Evolutionary conservation across 2,797 vertebrate genomes (phyloP), one percentile per base, ranked within the genome.

Genomic region (Sparus aurata): DNA sequence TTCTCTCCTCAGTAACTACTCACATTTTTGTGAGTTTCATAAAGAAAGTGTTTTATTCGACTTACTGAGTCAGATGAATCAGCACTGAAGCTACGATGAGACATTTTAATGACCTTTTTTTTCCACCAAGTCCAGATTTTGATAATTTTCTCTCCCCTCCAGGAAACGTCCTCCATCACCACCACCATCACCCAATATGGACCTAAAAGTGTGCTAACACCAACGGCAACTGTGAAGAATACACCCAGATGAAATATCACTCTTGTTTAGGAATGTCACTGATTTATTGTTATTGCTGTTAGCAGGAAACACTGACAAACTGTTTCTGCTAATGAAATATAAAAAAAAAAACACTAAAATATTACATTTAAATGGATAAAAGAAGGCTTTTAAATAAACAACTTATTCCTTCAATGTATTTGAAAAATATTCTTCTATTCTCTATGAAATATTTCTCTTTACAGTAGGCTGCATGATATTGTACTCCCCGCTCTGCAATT

Each of bases 231-330:
- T 78, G n/a, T 70, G 60, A 80, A 82, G 52, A 18, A 3, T 59
- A 8, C 27, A 78, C 34, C 49, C 57, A 25, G 20, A 85, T 77
- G 30, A 79, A 85, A 87, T 58, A 59, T 69, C 69, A 73, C 25
- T 77, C 30, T 46, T 76, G 25, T 85, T 82, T 59, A 70, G 68
- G 27, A 73, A 85, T 64, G 22, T 69, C 8, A 27, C n/a, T 12
- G 22, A 43, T 72, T 41, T 52, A 9, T 66, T 75, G 25, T 75
- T 27, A 64, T 12, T 75, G 61, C 9, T 49, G 18, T 78, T 77
- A 73, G 27, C 8, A 67, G 49, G 17, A 55, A 7, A 73, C 73
- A 54, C 20, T 54, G 8, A 57, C 6, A 62, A 61, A 30, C 20
- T n/a, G 15, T 59, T 55, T 8, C 41, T 5, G 15, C 2, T 55